phyloP scores from a whole-genome alignment of 1,140 invertebrate species.

The Sitobion miscanthi region DNA sequence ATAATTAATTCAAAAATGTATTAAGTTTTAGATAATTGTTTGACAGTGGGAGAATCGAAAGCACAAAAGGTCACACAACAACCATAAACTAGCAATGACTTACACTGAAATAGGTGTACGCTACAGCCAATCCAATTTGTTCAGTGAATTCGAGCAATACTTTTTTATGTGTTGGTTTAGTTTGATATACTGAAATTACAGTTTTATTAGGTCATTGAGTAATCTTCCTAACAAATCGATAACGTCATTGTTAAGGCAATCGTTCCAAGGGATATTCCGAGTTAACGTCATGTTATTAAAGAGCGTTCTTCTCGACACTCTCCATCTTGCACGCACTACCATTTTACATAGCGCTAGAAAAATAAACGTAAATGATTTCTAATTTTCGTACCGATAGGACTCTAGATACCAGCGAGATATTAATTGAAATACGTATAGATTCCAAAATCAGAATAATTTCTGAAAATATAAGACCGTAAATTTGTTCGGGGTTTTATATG shows the following conservation, averaged over 20 bases:
- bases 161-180: slow-evolving; percentile 19
- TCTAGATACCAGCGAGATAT: neutral
- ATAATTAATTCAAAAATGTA: neutral
- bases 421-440: neutral
- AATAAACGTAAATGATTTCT: neutral
- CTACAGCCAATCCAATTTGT: neutral
- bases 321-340: neutral
- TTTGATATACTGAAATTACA: slow-evolving; percentile 24
- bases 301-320: neutral
- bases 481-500: neutral
- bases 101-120: neutral
- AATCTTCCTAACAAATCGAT: neutral
- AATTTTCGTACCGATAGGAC: neutral
- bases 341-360: neutral
- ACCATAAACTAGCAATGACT: slow-evolving; percentile 23
- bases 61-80: neutral
- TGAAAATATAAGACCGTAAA: neutral
- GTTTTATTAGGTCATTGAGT: slow-evolving; percentile 37
- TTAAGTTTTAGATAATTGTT: neutral
- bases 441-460: neutral
- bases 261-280: neutral
- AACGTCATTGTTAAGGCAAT: slow-evolving; percentile 22
- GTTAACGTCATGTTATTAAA: neutral
- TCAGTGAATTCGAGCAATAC: neutral
- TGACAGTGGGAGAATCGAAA: neutral